Evolutionary conservation across 2,888 invertebrate genomes (phyloP).

Genomic region (Napeogenes inachia): DNA sequence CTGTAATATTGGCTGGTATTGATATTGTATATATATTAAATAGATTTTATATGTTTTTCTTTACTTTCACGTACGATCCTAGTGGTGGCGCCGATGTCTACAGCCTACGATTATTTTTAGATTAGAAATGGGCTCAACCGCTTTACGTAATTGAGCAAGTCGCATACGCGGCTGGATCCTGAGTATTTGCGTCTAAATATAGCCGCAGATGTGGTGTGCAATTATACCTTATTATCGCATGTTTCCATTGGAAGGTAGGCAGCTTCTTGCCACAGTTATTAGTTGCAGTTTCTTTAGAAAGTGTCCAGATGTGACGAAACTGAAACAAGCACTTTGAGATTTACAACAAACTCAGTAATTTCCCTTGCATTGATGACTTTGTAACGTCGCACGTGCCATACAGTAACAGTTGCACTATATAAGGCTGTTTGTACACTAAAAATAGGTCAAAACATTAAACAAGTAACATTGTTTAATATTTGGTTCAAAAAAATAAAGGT

Average conservation of each 20-base stretch:
- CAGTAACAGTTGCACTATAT: not conserved
- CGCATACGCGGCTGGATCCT: constrained; percentile 73
- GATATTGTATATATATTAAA: constrained; percentile 30
- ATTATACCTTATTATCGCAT: constrained; percentile 76
- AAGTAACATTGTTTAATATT: not conserved
- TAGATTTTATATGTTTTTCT: constrained; percentile 57
- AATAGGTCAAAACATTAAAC: constrained; percentile 23
- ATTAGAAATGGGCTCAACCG: constrained; percentile 78
- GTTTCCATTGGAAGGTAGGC: constrained; percentile 70
- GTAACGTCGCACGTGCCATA: constrained; percentile 66
- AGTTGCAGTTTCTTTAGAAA: constrained; percentile 74
- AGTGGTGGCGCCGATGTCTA: constrained; percentile 72
- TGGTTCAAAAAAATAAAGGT: not conserved
- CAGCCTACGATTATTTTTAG: constrained; percentile 78
- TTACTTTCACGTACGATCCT: constrained; percentile 74
- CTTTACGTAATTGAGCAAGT: constrained; percentile 77
- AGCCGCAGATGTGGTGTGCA: constrained; percentile 70
- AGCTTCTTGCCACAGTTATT: constrained; percentile 57
- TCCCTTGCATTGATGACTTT: constrained; percentile 54
- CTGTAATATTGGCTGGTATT: not conserved
- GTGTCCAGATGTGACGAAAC: constrained; percentile 72
- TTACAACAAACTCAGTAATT: constrained; percentile 56
- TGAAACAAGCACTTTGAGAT: constrained; percentile 58
- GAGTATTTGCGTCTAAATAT: constrained; percentile 74
- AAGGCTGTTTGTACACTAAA: constrained; percentile 8